phyloP scores from a whole-genome alignment of 2,113 vertebrate species.

The Stegostoma tigrinum region DNA sequence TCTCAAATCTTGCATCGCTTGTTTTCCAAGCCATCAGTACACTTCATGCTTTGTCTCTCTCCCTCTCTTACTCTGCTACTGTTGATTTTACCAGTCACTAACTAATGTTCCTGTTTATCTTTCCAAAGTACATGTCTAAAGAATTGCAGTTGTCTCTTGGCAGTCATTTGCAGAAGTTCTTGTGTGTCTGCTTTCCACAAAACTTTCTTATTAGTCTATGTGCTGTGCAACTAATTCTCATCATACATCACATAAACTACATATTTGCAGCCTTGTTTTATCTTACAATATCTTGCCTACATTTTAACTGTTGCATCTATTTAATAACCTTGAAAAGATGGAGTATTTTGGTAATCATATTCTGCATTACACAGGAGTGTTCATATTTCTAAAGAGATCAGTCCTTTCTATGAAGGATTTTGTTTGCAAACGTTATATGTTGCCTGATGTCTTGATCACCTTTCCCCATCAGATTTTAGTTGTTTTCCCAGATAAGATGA shows the following conservation, averaged over 20 bases:
- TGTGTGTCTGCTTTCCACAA: background rate
- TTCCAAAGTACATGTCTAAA: background rate
- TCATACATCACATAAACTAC: background rate
- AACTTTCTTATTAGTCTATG: background rate
- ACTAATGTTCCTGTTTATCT: background rate
- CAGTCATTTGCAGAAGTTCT: background rate
- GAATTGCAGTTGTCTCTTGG: background rate
- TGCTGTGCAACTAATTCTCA: background rate
- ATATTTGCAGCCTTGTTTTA: background rate
- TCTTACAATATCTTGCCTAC: background rate
- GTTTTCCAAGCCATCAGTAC: background rate
- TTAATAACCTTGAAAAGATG: too few species aligned
- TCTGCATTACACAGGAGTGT: too few species aligned
- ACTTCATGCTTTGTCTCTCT: background rate
- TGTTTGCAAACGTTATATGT: too few species aligned
- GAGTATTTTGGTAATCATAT: too few species aligned
- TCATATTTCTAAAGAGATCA: too few species aligned
- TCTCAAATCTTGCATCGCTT: background rate
- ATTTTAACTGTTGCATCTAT: background rate
- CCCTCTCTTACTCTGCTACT: background rate
- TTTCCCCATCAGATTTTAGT: too few species aligned
- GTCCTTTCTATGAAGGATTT: too few species aligned
- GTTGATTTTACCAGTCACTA: background rate
- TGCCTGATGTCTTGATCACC: too few species aligned
- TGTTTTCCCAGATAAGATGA: too few species aligned